Evolutionary conservation across 1,140 invertebrate species (phyloP), one percentile per base, ranked within the genome.

Genomic region (Physella acuta): DNA sequence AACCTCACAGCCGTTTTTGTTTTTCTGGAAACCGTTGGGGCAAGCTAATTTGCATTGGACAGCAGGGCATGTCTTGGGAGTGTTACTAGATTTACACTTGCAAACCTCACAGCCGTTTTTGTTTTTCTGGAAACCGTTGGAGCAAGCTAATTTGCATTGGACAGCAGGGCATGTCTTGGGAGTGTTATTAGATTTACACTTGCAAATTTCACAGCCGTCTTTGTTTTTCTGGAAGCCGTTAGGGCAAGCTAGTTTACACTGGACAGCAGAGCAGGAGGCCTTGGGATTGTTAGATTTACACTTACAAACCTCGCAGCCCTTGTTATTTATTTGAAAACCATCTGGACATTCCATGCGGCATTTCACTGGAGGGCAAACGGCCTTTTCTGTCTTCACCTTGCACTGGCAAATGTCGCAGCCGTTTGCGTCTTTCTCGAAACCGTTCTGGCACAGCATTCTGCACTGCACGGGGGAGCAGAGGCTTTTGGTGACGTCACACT

Each of bases 141-240:
- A 36, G 39, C 59, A 61, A 11, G 8, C 20, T 8, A 11, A 11
- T 44, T 44, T 44, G 39, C 39, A 44, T 11, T 11, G 8, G 8
- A 20, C 39, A 11, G 8, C 8, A 20, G 8, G 20, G 8, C 20
- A 20, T 44, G n/a, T n/a, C n/a, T n/a, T n/a, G n/a, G n/a, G n/a
- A n/a, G n/a, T n/a, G n/a, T n/a, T n/a, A n/a, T n/a, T n/a, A n/a
- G n/a, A n/a, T n/a, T 61, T 61, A 36, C 59, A 61, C 3, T 14
- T 61, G 17, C 59, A 61, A 17, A 36, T 44, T n/a, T 33, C 34
- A 44, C 59, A 61, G 2, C 59, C 59, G 33, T 39, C 2, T 26
- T 8, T 36, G 37, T 61, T 36, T 3, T 11, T 3, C 2, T 24
- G 34, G 28, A 26, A 37, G 24, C 59, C 59, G 37, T 14, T 24